Evolutionary conservation across 2,797 vertebrate species (phyloP), one percentile per base, ranked within the genome.

Genomic region (Cyclura pinguis): DNA sequence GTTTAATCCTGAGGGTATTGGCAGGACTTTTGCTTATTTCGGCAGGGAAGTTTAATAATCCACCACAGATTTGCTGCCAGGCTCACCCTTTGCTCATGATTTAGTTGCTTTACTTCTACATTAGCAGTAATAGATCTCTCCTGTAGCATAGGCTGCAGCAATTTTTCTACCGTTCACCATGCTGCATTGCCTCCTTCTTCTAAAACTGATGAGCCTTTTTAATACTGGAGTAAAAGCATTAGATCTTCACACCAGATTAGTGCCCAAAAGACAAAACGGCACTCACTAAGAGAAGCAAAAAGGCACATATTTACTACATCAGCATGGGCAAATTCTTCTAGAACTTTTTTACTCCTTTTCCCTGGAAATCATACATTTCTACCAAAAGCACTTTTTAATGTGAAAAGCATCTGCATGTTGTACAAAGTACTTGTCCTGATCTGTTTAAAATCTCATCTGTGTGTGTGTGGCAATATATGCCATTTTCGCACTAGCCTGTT

Each of bases 61-160:
- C 32, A 32, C 69, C 59, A 22, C 12, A 42, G 35, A 72, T 27
- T 22, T 6, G 35, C 29, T 72, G 35, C 73, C 62, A 62, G 35
- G 38, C 42, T 89, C 9, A 76, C 73, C 42, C 42, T 50, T 10
- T 50, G 47, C 42, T 27, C 32, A 52, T 89, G 35, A 93, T 94
- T 85, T 76, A 93, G 72, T 27, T 92, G 81, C 42, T 94, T 93
- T 88, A 77, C 20, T 76, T 76, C 42, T 90, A 27, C 67, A 50
- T 92, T 86, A 89, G 84, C 52, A 88, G 78, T 16, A 38, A 38
- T 50, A 91, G 24, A 22, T 50, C 74, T 38, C 90, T 47, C 29
- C 85, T 5, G 32, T 38, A 35, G 2, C 87, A 77, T 59, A 89
- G 89, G 57, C 67, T 73, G 22, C 32, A 80, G 38, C 85, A 1